Evolutionary conservation across 1,140 invertebrate genomes (phyloP).

Genomic region (Streblospio benedicti): DNA sequence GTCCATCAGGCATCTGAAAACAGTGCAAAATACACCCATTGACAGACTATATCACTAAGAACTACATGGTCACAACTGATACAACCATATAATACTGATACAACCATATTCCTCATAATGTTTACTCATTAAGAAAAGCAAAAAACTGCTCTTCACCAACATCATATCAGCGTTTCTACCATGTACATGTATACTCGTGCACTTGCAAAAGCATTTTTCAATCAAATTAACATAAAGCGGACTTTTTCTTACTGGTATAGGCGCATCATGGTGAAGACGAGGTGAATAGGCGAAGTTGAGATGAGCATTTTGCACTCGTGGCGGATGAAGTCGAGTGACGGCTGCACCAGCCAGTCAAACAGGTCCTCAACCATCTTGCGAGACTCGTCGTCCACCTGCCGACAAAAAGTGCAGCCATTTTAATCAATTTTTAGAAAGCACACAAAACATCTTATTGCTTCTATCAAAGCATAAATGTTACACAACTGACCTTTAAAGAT

Average conservation of each 20-base stretch:
- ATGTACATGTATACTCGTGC: no score
- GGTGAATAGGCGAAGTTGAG: slow-evolving; percentile 69
- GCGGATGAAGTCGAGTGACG: slow-evolving; percentile 42
- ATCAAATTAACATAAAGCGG: no score
- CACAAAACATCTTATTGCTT: not conserved
- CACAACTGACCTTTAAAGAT: not conserved
- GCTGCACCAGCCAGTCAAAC: slow-evolving; percentile 48
- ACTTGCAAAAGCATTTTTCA: no score
- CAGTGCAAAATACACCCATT: no score
- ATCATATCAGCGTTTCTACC: no score
- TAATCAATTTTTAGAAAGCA: not conserved
- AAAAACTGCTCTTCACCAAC: no score
- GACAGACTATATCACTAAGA: no score
- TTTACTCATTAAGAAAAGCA: no score
- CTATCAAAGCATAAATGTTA: not conserved
- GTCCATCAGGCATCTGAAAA: slow-evolving; percentile 41
- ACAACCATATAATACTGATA: no score
- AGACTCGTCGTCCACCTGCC: slow-evolving; percentile 16
- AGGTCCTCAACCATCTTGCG: slow-evolving; percentile 29
- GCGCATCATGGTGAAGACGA: slow-evolving; percentile 46
- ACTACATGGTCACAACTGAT: no score
- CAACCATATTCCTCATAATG: no score
- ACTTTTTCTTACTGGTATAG: no score
- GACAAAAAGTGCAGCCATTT: not conserved
- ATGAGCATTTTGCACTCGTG: slow-evolving; percentile 66